Percentiles rank a stretch among this genome's conserved stretches.
These are phyloP conservation scores for Papilio polyxenes DNA, from an alignment of 1,140 invertebrate species.

Conservation along the genomic window DNA sequence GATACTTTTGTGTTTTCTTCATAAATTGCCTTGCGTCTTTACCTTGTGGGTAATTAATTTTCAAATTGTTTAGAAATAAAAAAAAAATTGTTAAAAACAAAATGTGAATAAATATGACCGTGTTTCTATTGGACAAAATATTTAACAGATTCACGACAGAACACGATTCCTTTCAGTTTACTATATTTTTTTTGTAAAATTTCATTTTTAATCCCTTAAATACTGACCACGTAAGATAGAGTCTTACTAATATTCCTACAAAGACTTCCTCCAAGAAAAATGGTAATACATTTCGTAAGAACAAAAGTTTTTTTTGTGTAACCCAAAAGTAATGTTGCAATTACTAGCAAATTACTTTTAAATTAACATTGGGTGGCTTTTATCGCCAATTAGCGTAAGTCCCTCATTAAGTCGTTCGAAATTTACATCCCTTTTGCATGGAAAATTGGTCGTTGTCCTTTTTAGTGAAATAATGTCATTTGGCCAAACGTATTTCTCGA, in stretches of 20 bases:
- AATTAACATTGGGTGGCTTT: conserved; percentile 22
- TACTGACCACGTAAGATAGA: too few species aligned
- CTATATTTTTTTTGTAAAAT: too few species aligned
- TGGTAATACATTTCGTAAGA: neutral
- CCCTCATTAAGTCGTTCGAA: conserved; percentile 14
- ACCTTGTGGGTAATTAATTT: too few species aligned
- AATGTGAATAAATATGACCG: too few species aligned
- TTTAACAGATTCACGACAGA: too few species aligned
- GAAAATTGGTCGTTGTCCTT: conserved; percentile 12
- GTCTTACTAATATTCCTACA: too few species aligned
- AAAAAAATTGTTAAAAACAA: too few species aligned
- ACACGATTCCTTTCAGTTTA: too few species aligned
- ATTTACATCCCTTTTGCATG: conserved; percentile 24
- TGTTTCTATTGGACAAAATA: too few species aligned
- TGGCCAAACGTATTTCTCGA: neutral
- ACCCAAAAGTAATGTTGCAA: conserved; percentile 4
- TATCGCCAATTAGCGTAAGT: conserved; percentile 10
- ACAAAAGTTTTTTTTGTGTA: conserved; percentile 4
- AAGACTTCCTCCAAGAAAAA: too few species aligned
- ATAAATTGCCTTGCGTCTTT: neutral
- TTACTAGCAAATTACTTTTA: conserved; percentile 25
- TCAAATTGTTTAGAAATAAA: too few species aligned
- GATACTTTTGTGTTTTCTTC: neutral
- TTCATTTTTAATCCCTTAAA: too few species aligned
- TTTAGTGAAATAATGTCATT: conserved; percentile 3